Base-by-base conservation (phyloP, 2,888 invertebrate genomes). In the Odontocerum albicorne region DNA sequence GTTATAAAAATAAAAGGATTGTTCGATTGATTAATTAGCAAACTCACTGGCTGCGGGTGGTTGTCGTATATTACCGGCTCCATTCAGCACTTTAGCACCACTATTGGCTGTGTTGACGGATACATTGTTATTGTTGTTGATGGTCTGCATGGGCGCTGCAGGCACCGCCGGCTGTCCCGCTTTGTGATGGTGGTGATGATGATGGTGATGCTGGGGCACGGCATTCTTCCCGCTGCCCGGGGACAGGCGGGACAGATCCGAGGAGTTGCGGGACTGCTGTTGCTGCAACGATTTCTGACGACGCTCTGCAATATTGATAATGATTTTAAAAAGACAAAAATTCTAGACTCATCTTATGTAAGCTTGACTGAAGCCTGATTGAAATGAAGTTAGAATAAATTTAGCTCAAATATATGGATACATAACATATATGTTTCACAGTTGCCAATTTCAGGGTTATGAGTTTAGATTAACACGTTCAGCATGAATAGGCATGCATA, bases 291-390 rank as follows among this genome's bases (percentile, higher is more conserved):
- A 69, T 8, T 73, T 70, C 43, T 71, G 69, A 0, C 73, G 69
- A 3, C 75, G 71, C 49, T 76, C 77, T 77, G 66, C 13, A 52
- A 51, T 2, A 42, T 39, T 17, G n/a, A n/a, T n/a, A n/a, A n/a
- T n/a, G n/a, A n/a, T n/a, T n/a, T n/a, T n/a, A n/a, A n/a, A 2
- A 12, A 12, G 10, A 39, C 8, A 17, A 13, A 15, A 2, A 15
- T 15, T 1, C 10, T n/a, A n/a, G n/a, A n/a, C n/a, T n/a, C n/a
- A n/a, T n/a, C n/a, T n/a, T n/a, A n/a, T n/a, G n/a, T n/a, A n/a
- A n/a, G n/a, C n/a, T n/a, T n/a, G n/a, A n/a, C n/a, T n/a, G n/a
- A n/a, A n/a, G n/a, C n/a, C n/a, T n/a, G n/a, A n/a, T n/a, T n/a
- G n/a, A n/a, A n/a, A n/a, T n/a, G n/a, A n/a, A n/a, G n/a, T n/a